Evolutionary conservation across 2,888 invertebrate genomes (phyloP).

Genomic region (Chloroclysta siterata): DNA sequence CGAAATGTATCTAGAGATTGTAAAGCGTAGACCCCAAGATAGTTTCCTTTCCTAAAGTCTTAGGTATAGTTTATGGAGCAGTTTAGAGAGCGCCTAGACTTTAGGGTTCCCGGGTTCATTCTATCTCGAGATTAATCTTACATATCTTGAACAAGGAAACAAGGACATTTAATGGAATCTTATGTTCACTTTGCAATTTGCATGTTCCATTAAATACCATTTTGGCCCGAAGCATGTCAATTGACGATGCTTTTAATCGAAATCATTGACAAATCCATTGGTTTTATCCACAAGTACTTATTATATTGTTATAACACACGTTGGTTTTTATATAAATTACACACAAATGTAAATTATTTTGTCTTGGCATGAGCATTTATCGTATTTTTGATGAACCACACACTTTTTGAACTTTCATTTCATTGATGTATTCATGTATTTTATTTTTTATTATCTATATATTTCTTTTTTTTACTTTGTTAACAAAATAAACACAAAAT

Average conservation of each 20-base stretch:
- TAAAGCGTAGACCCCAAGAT: conserved; percentile 66
- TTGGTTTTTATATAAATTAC: conserved; percentile 49
- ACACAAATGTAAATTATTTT: conserved; percentile 67
- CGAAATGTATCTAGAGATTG: conserved; percentile 67
- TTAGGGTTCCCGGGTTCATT: conserved; percentile 66
- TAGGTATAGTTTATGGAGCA: conserved; percentile 65
- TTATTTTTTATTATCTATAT: conserved; percentile 49
- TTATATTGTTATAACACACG: conserved; percentile 46
- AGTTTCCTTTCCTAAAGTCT: conserved; percentile 59
- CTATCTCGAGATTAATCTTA: conserved; percentile 39
- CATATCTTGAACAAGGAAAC: conserved; percentile 34
- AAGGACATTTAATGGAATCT: conserved; percentile 34
- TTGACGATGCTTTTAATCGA: conserved; percentile 32
- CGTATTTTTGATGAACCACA: conserved; percentile 51
- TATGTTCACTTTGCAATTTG: conserved; percentile 43
- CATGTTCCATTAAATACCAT: conserved; percentile 57
- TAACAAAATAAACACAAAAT: conserved; percentile 33
- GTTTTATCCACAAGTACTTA: conserved; percentile 57
- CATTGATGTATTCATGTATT: conserved; percentile 42
- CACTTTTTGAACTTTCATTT: conserved; percentile 41
- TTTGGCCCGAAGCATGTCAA: conserved; percentile 32
- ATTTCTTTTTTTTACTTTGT: conserved; percentile 42
- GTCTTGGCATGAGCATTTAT: conserved; percentile 71
- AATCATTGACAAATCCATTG: conserved; percentile 60
- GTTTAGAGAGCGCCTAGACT: conserved; percentile 64